Conservation (phyloP, 30 jellyfish, hydroid and myxozoan species). For the Pseudorhiza aurosa region DNA sequence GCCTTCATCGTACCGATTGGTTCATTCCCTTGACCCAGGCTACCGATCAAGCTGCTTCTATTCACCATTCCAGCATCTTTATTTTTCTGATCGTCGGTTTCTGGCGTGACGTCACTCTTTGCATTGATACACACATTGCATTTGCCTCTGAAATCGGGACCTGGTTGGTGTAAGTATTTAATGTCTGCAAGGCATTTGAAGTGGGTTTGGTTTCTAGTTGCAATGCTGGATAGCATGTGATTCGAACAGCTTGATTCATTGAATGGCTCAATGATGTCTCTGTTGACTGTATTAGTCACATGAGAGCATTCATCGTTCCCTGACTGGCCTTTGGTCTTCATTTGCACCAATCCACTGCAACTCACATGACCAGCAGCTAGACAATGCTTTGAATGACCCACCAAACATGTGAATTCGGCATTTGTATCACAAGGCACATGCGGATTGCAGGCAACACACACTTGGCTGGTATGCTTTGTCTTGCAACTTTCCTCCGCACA, state of each 20-base stretch:
- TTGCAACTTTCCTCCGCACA: neutral
- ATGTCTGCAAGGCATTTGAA: neutral
- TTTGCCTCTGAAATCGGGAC: too few species aligned
- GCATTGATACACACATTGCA: too few species aligned
- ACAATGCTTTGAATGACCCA: slow-evolving; percentile 12
- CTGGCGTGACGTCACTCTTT: too few species aligned
- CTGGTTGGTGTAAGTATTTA: neutral
- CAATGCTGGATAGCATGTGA: neutral
- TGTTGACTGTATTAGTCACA: neutral
- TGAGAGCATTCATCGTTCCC: neutral
- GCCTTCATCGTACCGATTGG: too few species aligned
- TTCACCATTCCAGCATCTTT: too few species aligned
- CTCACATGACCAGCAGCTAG: slow-evolving; percentile 16
- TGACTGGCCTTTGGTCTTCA: neutral
- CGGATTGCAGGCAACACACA: neutral
- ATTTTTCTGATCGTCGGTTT: too few species aligned
- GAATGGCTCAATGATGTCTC: neutral
- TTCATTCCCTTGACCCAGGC: too few species aligned
- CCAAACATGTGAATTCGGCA: slow-evolving; percentile 15
- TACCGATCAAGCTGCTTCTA: too few species aligned
- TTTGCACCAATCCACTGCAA: neutral
- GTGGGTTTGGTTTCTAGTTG: neutral
- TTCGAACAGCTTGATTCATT: neutral
- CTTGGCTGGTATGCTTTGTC: neutral
- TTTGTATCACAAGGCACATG: slow-evolving; percentile 13